Evolutionary conservation across 2,888 invertebrate species (phyloP).

Genomic region (Saturnia japonica): DNA sequence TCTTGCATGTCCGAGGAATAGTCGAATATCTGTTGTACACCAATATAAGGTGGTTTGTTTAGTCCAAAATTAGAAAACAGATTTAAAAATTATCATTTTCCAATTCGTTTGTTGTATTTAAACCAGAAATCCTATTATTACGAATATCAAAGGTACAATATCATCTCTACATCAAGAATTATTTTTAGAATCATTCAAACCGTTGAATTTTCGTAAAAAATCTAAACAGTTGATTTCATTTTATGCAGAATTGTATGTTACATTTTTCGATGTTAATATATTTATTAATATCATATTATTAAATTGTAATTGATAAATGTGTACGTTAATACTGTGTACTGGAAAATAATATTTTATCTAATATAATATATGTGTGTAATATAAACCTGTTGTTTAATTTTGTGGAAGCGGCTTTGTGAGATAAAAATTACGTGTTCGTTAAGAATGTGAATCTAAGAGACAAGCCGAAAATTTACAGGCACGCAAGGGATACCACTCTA

Average conservation of each 20-base stretch:
- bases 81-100: background rate
- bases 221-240: background rate
- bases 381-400: background rate
- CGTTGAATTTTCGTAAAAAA: background rate
- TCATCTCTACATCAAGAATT: background rate
- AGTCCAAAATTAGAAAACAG: background rate
- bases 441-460: no score
- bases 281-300: background rate
- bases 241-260: background rate
- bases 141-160: background rate
- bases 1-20: background rate
- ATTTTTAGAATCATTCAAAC: background rate
- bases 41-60: background rate
- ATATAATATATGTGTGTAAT: background rate
- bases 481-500: no score
- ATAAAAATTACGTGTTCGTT: no score
- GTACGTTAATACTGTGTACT: background rate
- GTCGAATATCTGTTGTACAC: background rate
- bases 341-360: conserved; percentile 1
- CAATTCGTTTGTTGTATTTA: background rate
- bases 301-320: background rate
- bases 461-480: no score
- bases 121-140: background rate
- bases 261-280: background rate
- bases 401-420: background rate